These are phyloP conservation scores for Pyrochroa serraticornis DNA, from an alignment of 2,888 invertebrate genomes.

Conservation along the genomic window DNA sequence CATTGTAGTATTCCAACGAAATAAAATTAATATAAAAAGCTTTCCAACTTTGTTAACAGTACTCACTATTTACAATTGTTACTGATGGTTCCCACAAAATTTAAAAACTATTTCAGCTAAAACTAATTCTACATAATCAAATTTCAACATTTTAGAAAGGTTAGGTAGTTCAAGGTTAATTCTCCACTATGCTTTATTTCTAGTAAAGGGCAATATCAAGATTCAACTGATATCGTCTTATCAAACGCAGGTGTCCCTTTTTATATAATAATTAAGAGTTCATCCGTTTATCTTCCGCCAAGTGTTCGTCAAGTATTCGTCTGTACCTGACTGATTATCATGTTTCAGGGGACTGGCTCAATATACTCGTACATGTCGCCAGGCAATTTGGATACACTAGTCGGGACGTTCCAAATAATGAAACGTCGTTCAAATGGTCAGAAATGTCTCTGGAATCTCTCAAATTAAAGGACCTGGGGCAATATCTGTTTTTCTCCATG, in stretches of 20 bases:
- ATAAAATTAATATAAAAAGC: too few relatives aligned
- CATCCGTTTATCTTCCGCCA: background rate
- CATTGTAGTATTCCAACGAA: too few relatives aligned
- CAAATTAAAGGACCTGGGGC: slow-evolving; percentile 61
- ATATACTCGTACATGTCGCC: slow-evolving; percentile 66
- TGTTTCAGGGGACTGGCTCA: slow-evolving; percentile 70
- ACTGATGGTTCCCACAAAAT: too few relatives aligned
- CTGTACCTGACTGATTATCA: background rate
- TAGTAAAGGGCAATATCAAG: too few relatives aligned
- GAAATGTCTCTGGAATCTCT: slow-evolving; percentile 59
- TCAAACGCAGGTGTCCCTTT: slow-evolving; percentile 2
- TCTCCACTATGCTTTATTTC: too few relatives aligned
- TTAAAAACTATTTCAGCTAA: too few relatives aligned
- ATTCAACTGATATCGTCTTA: background rate
- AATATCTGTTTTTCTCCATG: slow-evolving; percentile 61
- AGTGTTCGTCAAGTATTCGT: background rate
- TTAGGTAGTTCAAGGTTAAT: too few relatives aligned
- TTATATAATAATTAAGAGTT: background rate
- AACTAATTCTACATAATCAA: too few relatives aligned
- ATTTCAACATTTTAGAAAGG: too few relatives aligned
- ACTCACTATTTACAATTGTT: too few relatives aligned
- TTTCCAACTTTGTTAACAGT: too few relatives aligned
- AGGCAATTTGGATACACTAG: slow-evolving; percentile 61
- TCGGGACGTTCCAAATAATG: slow-evolving; percentile 31
- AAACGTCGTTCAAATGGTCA: slow-evolving; percentile 47